Conservation (phyloP, 2,797 vertebrate genomes). For the Furcifer pardalis region DNA sequence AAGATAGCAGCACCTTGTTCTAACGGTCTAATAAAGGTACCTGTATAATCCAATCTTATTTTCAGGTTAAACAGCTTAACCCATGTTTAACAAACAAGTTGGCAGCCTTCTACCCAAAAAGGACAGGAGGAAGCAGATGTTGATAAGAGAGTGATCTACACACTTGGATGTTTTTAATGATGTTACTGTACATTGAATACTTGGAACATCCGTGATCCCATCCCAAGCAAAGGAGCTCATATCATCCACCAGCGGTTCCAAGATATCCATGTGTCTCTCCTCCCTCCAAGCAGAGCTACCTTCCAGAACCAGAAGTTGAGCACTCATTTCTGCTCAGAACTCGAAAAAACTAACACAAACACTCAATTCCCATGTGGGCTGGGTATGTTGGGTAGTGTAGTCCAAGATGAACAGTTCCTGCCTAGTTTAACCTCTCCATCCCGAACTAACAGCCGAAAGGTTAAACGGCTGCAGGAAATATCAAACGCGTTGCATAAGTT, state of each 20-base stretch:
- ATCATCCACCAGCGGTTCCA: too few species aligned
- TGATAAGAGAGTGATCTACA: not conserved
- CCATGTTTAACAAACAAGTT: not conserved
- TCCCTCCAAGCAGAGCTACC: too few species aligned
- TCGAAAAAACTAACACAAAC: too few species aligned
- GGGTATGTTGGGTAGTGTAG: not conserved
- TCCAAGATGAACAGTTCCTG: not conserved
- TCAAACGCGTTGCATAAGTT: too few species aligned
- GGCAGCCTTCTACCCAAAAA: not conserved
- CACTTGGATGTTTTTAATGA: not conserved
- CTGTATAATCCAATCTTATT: too few species aligned
- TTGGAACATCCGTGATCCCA: not conserved
- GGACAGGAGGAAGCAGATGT: not conserved
- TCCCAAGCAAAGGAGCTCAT: not conserved
- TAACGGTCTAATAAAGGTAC: too few species aligned
- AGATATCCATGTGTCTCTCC: too few species aligned
- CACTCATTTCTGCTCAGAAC: too few species aligned
- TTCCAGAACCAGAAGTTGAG: too few species aligned
- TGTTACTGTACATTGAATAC: not conserved
- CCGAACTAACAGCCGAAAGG: too few species aligned
- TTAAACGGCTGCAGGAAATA: too few species aligned
- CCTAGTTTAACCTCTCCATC: too few species aligned
- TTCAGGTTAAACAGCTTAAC: not conserved
- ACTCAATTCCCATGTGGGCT: not conserved
- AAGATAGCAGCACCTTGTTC: not conserved